phyloP scores from a whole-genome alignment of 2,797 vertebrate species.

The Aselliscus stoliczkanus region DNA sequence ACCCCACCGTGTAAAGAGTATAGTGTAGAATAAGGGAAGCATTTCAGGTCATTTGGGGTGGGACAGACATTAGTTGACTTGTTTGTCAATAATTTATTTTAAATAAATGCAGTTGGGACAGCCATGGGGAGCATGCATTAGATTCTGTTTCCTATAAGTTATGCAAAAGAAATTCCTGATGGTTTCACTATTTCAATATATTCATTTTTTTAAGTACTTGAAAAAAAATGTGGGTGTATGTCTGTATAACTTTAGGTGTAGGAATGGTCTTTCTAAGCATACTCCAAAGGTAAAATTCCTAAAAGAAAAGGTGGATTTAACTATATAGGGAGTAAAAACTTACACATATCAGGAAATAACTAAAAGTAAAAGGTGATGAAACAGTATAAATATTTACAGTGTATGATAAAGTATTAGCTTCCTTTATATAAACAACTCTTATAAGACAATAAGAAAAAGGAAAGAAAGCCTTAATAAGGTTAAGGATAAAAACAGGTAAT shows the following conservation, averaged over 20 bases:
- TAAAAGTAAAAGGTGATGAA: background rate
- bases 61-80: no score
- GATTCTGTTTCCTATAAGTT: background rate
- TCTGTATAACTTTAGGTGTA: background rate
- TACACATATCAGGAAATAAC: background rate
- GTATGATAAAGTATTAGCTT: background rate
- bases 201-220: background rate
- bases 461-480: background rate
- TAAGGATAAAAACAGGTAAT: background rate
- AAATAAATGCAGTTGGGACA: background rate
- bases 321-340: background rate
- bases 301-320: background rate
- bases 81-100: background rate
- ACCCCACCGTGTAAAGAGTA: background rate
- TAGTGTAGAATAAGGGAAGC: background rate
- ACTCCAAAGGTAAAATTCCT: background rate
- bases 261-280: background rate
- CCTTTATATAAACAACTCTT: background rate
- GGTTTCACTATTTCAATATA: background rate
- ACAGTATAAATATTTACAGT: background rate
- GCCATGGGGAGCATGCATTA: background rate
- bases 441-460: background rate
- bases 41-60: background rate
- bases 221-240: background rate
- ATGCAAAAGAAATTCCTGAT: background rate